Base-by-base conservation (phyloP, 2,113 vertebrate species). In the Colius striatus region DNA sequence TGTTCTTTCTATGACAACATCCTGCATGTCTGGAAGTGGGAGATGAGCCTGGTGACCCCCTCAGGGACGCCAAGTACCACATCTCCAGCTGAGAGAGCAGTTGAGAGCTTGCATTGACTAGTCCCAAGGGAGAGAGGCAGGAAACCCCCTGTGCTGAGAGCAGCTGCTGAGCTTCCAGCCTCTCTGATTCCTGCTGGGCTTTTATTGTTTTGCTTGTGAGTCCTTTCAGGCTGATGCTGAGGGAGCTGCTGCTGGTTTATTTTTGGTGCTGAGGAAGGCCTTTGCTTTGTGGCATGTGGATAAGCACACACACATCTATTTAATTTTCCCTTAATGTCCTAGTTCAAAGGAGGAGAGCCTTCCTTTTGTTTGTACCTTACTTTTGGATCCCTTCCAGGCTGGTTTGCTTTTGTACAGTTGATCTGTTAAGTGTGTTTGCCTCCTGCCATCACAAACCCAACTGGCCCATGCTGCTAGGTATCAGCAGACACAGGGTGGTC, bases 1-100 rank as follows among this genome's bases (percentile, higher is more conserved):
- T 99, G 99, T 91, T 99, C 99, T 2, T 99, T 99, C 94, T 99
- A 99, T 17, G 98, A 99, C 94, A 99, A 99, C 20, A 98, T 98
- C 87, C 98, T 99, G 27, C 99, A 99, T 1, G 96, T 99, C 66
- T 99, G 99, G 99, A 98, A 97, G 92, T 99, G 99, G 99, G 98
- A 99, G 95, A 98, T 93, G 96, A 97, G 80, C 79, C 94, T 96
- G 84, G 60, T 51, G 43, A 41, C 38, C 51, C 27, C 84, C 48
- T 70, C 11, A 4, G 83, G 87, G 25, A n/a, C 5, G 1, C 43
- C 16, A 7, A 61, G 86, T 20, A 45, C 88, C 10, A 17, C 5
- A 13, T 84, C 76, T 86, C 73, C 23, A 1, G 53, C 76, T 0
- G 41, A 61, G 53, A 32, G 45, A 73, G 60, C 65, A 57, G 53